These are phyloP conservation scores for Pectinophora gossypiella DNA, from an alignment of 1,140 invertebrate species.

Conservation along the genomic window DNA sequence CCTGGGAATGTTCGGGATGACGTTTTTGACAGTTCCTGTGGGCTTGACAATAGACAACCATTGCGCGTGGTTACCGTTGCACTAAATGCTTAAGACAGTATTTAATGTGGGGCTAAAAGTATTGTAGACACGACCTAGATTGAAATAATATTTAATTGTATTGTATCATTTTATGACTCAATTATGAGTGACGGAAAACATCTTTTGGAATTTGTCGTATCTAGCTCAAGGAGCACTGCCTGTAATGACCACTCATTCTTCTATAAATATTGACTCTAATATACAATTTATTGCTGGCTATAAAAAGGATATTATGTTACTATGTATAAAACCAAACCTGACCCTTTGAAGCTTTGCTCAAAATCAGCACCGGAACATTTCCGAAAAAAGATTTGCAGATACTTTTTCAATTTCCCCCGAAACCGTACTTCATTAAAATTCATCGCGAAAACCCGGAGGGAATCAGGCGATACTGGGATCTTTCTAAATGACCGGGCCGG, in stretches of 20 bases:
- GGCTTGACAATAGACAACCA: conserved; percentile 25
- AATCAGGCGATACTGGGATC: conserved; percentile 39
- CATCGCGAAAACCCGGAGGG: conserved; percentile 25
- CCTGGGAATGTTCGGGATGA: conserved; percentile 55
- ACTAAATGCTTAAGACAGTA: not conserved
- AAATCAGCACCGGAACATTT: not conserved
- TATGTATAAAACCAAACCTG: not conserved
- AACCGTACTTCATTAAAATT: conserved; percentile 48
- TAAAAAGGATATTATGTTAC: not conserved
- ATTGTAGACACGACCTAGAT: too few relatives aligned
- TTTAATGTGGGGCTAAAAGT: too few relatives aligned
- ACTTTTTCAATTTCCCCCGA: conserved; percentile 27
- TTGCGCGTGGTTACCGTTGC: conserved; percentile 41
- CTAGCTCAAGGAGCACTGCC: not conserved
- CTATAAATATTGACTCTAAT: not conserved
- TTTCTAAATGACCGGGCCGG: conserved; percentile 66
- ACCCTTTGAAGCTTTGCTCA: not conserved
- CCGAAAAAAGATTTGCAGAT: not conserved
- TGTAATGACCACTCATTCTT: not conserved
- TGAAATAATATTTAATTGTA: not conserved
- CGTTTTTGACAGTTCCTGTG: conserved; percentile 57
- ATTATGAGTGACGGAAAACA: not conserved
- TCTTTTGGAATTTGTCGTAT: not conserved
- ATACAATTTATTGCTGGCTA: not conserved
- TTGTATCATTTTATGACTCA: not conserved